Evolutionary conservation across 2,888 invertebrate species (phyloP).

Genomic region (Andrena hattorfiana): DNA sequence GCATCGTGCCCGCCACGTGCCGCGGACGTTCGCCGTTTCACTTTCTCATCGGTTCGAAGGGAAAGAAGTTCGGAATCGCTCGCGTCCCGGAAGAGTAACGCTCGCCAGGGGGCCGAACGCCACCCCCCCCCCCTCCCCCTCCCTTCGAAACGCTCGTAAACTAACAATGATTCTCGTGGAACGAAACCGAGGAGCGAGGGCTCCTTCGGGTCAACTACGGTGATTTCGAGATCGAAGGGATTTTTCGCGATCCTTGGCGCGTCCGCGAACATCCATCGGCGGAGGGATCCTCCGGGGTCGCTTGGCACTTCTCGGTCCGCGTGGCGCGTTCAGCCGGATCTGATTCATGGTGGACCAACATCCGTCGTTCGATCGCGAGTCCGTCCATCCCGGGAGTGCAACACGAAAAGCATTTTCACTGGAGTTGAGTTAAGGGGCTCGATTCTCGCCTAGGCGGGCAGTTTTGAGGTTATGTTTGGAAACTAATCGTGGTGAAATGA

Average conservation of each 20-base stretch:
- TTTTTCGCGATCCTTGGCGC: not conserved
- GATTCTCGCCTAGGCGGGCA: too few species aligned
- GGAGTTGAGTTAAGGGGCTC: too few species aligned
- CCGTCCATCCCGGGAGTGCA: too few species aligned
- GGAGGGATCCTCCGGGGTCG: slow-evolving; percentile 8
- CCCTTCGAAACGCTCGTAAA: slow-evolving; percentile 35
- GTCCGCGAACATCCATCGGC: slow-evolving; percentile 7
- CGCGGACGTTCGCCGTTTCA: slow-evolving; percentile 69
- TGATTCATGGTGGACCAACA: too few species aligned
- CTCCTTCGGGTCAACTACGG: not conserved
- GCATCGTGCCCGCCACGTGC: slow-evolving; percentile 68
- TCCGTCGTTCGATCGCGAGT: too few species aligned
- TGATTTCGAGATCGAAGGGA: not conserved
- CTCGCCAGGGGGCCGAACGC: not conserved
- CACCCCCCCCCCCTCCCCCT: not conserved
- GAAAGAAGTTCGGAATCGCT: slow-evolving; percentile 52
- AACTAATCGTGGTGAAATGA: too few species aligned
- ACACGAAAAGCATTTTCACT: too few species aligned
- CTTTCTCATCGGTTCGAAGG: slow-evolving; percentile 54
- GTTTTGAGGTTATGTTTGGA: too few species aligned
- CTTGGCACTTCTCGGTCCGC: slow-evolving; percentile 12
- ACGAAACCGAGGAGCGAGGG: slow-evolving; percentile 1
- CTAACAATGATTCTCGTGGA: slow-evolving; percentile 43
- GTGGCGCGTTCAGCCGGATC: not conserved
- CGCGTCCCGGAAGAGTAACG: slow-evolving; percentile 44